phyloP scores from a whole-genome alignment of 2,888 invertebrate species.

The Eilema depressum region DNA sequence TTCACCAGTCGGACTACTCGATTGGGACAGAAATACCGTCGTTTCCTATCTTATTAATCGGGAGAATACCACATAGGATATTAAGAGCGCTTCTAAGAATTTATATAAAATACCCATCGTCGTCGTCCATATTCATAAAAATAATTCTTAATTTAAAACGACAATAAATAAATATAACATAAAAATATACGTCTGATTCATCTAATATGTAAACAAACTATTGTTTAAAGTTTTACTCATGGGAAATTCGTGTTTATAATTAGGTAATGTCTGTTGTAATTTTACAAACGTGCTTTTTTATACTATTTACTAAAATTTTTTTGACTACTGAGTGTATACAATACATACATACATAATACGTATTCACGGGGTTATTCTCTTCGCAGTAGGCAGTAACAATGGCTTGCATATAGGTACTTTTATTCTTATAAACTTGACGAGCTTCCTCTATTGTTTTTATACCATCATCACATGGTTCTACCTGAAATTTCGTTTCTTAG shows the following conservation, averaged over 20 bases:
- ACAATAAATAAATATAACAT: constrained; percentile 5
- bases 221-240: neutral
- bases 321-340: neutral
- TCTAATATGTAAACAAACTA: neutral
- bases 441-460: no score
- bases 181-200: constrained; percentile 14
- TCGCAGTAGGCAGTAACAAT: no score
- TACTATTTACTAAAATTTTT: neutral
- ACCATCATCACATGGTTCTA: no score
- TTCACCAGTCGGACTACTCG: no score
- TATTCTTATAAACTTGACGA: no score
- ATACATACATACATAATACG: no score
- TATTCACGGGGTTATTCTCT: no score
- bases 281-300: neutral
- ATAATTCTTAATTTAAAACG: neutral
- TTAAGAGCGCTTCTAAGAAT: neutral
- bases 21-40: no score
- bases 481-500: no score
- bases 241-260: neutral
- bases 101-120: neutral
- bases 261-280: neutral
- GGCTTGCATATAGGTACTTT: no score
- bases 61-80: no score
- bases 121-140: neutral
- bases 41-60: neutral